Base-by-base conservation (phyloP, 30 jellyfish, hydroid and myxozoan species). In the Cassiopea xamachana region DNA sequence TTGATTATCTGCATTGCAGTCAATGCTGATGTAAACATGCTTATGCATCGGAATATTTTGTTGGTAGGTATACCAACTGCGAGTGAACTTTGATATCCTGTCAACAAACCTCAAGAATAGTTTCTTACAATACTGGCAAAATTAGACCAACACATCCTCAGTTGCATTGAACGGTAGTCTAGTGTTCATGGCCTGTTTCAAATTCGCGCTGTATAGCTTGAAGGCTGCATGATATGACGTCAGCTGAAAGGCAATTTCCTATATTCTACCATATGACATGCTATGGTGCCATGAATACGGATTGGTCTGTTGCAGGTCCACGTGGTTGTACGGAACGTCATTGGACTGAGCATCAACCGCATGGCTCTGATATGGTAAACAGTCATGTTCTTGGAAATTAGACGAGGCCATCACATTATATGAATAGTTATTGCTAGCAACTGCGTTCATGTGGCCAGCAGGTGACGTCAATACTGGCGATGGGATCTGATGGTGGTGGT, bases 241-340 rank as follows among this genome's bases (percentile, higher is more conserved):
- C 43, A 64, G 74, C 74, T 27, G 74, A 13, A 64, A 13, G 74
- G 27, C 74, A 17, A 55, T 27, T 0, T 27, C 39, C 82, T 70
- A 87, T 4, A 75, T 48, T 69, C 95, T 89, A 6, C 95, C 95
- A 48, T 88, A 88, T 1, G 84, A 17, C 75, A 88, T 59, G 1
- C 47, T 72, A 19, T 88, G 95, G 14, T 84, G 87, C 95, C 95
- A 88, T 15, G 95, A 19, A 73, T 88, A 88, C 59, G 88, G 95
- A 50, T 88, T 88, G 12, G 86, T 88, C 64, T 88, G 95, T 49
- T 88, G 95, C 74, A 73, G 46, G 51, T 88, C 95, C 27, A 88
- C 87, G 59, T 88, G 88, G n/a, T 71, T 82, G 44, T 88, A 88
- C 5, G 90, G 90, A 14, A 88, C 83, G 27, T 79, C 95, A 16